These are phyloP conservation scores for Synanthedon vespiformis DNA, from an alignment of 2,888 invertebrate species.

Conservation along the genomic window DNA sequence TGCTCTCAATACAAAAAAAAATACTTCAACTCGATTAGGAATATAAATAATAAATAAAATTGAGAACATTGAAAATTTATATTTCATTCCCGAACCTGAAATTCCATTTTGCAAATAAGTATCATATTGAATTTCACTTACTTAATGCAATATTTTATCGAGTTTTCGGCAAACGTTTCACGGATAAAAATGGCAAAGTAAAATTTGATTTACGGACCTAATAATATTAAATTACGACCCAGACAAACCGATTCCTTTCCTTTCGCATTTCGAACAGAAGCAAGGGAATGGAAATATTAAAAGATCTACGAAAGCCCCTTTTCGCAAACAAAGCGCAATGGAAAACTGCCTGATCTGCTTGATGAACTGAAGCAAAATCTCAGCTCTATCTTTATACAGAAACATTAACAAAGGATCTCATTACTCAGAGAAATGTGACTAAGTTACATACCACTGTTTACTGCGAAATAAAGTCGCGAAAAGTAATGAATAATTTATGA, in stretches of 20 bases:
- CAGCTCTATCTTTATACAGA: neutral
- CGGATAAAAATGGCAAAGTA: neutral
- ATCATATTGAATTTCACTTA: too few relatives aligned
- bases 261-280: constrained; percentile 9
- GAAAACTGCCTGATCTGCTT: constrained; percentile 1
- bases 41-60: too few relatives aligned
- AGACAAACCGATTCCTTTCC: constrained; percentile 6
- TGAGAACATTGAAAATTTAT: too few relatives aligned
- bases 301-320: constrained; percentile 2
- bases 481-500: too few relatives aligned
- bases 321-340: constrained; percentile 4
- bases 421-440: too few relatives aligned
- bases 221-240: neutral
- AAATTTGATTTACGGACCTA: neutral
- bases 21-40: too few relatives aligned
- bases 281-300: constrained; percentile 5
- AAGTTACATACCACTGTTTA: too few relatives aligned
- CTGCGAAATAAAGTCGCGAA: too few relatives aligned
- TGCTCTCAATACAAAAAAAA: too few relatives aligned
- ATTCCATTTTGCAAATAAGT: too few relatives aligned
- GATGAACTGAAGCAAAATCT: constrained; percentile 3
- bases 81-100: too few relatives aligned
- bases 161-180: neutral
- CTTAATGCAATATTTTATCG: neutral
- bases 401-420: neutral